Base-by-base conservation (phyloP, 2,797 vertebrate genomes). In the Anabacerthia variegaticeps region DNA sequence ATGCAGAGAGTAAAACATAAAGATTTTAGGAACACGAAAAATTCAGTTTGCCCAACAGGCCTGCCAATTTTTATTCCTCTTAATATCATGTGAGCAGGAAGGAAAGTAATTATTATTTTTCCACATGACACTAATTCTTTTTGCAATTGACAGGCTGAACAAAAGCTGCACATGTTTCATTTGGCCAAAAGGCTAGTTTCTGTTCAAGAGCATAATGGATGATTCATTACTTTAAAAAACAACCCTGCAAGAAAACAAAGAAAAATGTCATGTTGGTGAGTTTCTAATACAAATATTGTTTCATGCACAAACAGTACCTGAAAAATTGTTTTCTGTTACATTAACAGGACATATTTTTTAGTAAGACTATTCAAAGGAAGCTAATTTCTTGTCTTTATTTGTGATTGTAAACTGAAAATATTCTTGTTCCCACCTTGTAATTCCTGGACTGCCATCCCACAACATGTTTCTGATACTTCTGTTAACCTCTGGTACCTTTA, bases 81-180 rank as follows among this genome's bases (percentile, higher is more conserved):
- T 92, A 73, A 71, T 73, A 63, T 73, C n/a, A 51, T 73, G 69
- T 63, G 82, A 93, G 44, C 39, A 85, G 68, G 62, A 89, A 72
- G 67, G 71, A 93, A 92, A 82, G n/a, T 88, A 88, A 91, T 93
- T 69, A 93, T 86, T 95, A 82, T 95, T 96, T 95, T 90, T 88
- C 63, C 74, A 52, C 55, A 30, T 80, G 72, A 84, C 91, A 82
- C 19, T 92, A 93, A 94, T 90, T 94, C 82, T 48, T 88, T 93
- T 86, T 77, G 67, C 68, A 95, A 41, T 6, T 92, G 85, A 91
- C 89, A 92, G 52, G 20, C 24, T 88, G 61, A 92, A 95, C 74
- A 95, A 91, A 96, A 55, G 26, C 71, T 82, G 71, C 44, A 73
- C 54, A 51, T 55, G 55, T 91, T 94, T 91, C 44, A 76, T 88